Base-by-base conservation (phyloP, 2,888 invertebrate species). In the Lutraria lutraria region DNA sequence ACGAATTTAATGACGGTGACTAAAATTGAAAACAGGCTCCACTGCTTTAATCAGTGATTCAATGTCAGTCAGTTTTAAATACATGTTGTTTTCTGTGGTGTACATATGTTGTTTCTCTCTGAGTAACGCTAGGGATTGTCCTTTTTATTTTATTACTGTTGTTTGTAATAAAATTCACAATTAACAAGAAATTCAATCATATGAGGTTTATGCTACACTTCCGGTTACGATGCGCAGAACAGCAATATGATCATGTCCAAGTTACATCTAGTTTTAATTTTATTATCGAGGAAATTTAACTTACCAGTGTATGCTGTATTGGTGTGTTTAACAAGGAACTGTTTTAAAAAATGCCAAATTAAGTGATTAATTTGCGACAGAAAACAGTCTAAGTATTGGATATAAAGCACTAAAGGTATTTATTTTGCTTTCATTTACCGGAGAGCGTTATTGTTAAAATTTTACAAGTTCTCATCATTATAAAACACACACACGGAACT, bases 81-180 rank as follows among this genome's bases (percentile, higher is more conserved):
- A 43, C 43, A 43, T 43, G 43, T 43, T 43, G 8, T 43, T 43
- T 43, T 43, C 43, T 2, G 43, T 43, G 43, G 43, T 43, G 43
- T 43, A 43, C 43, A 43, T 43, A 43, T 43, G 43, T 68, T 68
- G 63, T 68, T 68, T 12, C 63, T 68, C 25, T 13, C n/a, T 68
- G 63, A 68, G 63, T 68, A 8, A 68, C n/a, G 63, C n/a, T 12
- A 68, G 25, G n/a, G n/a, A 8, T 25, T 68, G 63, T 68, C 12
- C 25, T 25, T 68, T 13, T 13, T 68, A 25, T 68, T 68, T 68
- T 68, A 68, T 68, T 25, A 25, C n/a, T 25, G 25, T 10, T 68
- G 25, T 68, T 25, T n/a, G 63, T 68, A n/a, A n/a, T 68, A 68
- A 68, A 68, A 68, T 68, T 25, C 63, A 68, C 63, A 68, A 68